Base-by-base conservation (phyloP, 2,113 vertebrate species). In the Alouatta palliata region DNA sequence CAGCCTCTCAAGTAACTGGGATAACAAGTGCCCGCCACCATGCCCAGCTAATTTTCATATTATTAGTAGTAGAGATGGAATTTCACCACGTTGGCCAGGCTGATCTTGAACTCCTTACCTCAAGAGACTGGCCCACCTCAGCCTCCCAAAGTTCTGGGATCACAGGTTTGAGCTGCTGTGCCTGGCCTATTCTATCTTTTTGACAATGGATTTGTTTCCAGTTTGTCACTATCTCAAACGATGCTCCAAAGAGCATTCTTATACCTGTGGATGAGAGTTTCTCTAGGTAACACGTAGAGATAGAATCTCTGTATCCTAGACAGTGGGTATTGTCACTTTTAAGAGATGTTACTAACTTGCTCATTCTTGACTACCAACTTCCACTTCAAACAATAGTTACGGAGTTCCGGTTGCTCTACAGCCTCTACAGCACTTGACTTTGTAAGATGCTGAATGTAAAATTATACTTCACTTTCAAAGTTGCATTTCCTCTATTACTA, bases 331-430 rank as follows among this genome's bases (percentile, higher is more conserved):
- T 35, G 20, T 25, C 35, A 11, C 54, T 95, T 30, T 40, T 37
- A 21, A 7, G 54, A 76, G 54, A n/a, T 13, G 8, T 19, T n/a
- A 27, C 35, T 14, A 35, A 23, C 4, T 19, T 3, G 37, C 19
- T 75, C 45, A 0, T 3, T 30, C 40, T 89, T 14, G 21, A 30
- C 56, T 16, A 12, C 49, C 79, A 56, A 16, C 43, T 4, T 3
- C 6, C 45, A 6, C 19, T 13, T 12, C 6, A 0, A 20, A n/a
- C 47, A 3, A 3, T 16, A 3, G 37, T 71, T 27, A 14, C 16
- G 10, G 43, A 25, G 52, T 49, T 77, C 20, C 5, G 12, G 17
- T 17, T 8, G 6, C n/a, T 49, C 35, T 14, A 27, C 17, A 20
- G 5, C 13, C 70, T 76, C 47, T 7, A 2, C 56, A 35, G 58